These are phyloP conservation scores for Menura novaehollandiae DNA, from an alignment of 2,113 vertebrate genomes.

Conservation along the genomic window DNA sequence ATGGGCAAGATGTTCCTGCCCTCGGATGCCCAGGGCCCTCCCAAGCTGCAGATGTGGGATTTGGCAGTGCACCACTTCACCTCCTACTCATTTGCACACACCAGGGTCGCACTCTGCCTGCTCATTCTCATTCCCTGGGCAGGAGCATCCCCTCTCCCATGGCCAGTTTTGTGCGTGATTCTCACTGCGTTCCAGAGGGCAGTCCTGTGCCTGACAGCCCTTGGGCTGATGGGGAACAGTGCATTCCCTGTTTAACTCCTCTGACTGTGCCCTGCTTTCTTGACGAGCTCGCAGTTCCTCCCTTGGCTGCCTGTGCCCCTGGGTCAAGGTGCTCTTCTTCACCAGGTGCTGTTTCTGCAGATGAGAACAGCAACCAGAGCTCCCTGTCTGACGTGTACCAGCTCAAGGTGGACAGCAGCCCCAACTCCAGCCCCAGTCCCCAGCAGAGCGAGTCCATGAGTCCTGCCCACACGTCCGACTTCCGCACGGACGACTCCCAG, in stretches of 20 bases:
- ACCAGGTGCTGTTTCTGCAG: slow-evolving; percentile 72
- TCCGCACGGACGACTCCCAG: slow-evolving; percentile 90
- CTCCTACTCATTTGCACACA: background rate
- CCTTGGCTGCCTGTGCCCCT: background rate
- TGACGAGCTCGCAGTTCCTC: accelerated
- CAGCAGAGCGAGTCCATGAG: slow-evolving; percentile 91
- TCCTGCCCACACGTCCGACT: slow-evolving; percentile 83
- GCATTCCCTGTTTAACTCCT: background rate
- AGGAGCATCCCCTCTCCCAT: background rate
- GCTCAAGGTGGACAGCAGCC: slow-evolving; percentile 93
- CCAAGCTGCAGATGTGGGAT: accelerated
- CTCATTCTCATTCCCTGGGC: background rate
- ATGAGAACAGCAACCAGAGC: slow-evolving; percentile 99
- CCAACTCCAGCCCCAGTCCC: slow-evolving; percentile 88
- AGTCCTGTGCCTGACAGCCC: background rate
- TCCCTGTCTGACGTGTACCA: slow-evolving; percentile 92
- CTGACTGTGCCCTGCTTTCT: background rate
- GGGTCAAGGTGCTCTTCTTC: slow-evolving; percentile 27
- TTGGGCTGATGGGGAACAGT: accelerated
- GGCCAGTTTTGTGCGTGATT: background rate
- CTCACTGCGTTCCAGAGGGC: accelerated
- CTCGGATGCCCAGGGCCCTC: accelerated
- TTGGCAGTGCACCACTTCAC: background rate
- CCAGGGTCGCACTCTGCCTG: accelerated
- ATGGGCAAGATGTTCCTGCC: background rate